Conservation (phyloP, 1,140 invertebrate species). For the Trichogramma pretiosum region DNA sequence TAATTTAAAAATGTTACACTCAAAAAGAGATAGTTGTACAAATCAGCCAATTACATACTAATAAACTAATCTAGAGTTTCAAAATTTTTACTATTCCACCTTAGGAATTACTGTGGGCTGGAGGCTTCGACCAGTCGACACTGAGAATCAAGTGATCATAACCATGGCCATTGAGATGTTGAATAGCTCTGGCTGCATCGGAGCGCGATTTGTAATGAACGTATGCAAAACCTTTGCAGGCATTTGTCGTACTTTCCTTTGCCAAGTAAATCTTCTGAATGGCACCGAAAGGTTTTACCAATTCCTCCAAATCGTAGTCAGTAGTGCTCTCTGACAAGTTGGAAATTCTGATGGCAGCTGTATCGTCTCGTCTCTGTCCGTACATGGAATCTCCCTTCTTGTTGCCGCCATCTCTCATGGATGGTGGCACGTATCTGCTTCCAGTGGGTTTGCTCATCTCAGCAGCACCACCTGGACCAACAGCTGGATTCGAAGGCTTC, state of each 20-base stretch:
- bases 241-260: slow-evolving; percentile 71
- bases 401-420: slow-evolving; percentile 70
- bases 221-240: slow-evolving; percentile 93
- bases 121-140: slow-evolving; percentile 97
- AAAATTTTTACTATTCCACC: too few relatives aligned
- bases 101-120: slow-evolving; percentile 40
- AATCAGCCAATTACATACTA: too few relatives aligned
- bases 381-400: slow-evolving; percentile 66
- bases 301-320: slow-evolving; percentile 89
- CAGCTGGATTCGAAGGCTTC: slow-evolving; percentile 25
- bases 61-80: too few relatives aligned
- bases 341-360: slow-evolving; percentile 88
- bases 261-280: slow-evolving; percentile 83
- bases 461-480: slow-evolving; percentile 26
- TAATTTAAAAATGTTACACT: too few relatives aligned
- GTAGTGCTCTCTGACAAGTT: slow-evolving; percentile 94
- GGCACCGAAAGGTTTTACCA: slow-evolving; percentile 85
- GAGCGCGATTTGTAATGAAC: slow-evolving; percentile 85
- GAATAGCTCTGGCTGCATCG: slow-evolving; percentile 88
- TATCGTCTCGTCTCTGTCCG: slow-evolving; percentile 63
- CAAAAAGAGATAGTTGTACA: too few relatives aligned
- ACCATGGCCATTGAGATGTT: slow-evolving; percentile 84
- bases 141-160: slow-evolving; percentile 97
- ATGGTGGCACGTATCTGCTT: slow-evolving; percentile 76
- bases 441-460: slow-evolving; percentile 44